Evolutionary conservation across 2,113 vertebrate species (phyloP), one percentile per base, ranked within the genome.

Genomic region (Pelvicachromis taeniatus): DNA sequence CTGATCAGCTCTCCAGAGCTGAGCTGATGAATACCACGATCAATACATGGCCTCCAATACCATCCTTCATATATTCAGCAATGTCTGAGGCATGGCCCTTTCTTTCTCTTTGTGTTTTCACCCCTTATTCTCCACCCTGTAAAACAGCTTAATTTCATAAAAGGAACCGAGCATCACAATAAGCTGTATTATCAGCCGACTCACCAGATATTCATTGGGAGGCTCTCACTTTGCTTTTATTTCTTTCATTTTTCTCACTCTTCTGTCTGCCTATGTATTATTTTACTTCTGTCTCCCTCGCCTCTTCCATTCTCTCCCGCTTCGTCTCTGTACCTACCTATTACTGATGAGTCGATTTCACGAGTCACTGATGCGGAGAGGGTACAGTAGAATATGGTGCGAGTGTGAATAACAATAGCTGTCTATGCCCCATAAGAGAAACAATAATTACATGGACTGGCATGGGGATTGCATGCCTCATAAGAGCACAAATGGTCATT

Each of bases 301-400:
- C 63, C 13, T 35, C 85, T 16, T 55, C 77, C 81, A 73, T 73
- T 87, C 70, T 77, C 56, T 73, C 77, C 23, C 11, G 38, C 81
- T 78, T 84, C 65, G 14, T 48, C 84, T 91, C 87, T 84, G 82
- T 90, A 92, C 81, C 91, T 91, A 87, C 83, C 84, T 92, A 92
- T 93, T 94, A 92, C 89, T 89, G 91, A 93, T 90, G 89, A 93
- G 92, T 92, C 87, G 92, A 94, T 95, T 95, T 95, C 95, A 95
- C 88, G 87, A 95, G 79, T 65, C 95, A 94, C 73, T 94, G 94
- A 85, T 94, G 94, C 92, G 33, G 89, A 89, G 77, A 88, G 90
- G 90, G 88, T 94, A 94, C 92, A 93, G 93, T 95, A 88, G 86
- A 93, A 94, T 92, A 86, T 88, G 90, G 75, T 73, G 87, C 10